Evolutionary conservation across 2,113 vertebrate genomes (phyloP).

Genomic region (Petrocephalus microphthalmus): DNA sequence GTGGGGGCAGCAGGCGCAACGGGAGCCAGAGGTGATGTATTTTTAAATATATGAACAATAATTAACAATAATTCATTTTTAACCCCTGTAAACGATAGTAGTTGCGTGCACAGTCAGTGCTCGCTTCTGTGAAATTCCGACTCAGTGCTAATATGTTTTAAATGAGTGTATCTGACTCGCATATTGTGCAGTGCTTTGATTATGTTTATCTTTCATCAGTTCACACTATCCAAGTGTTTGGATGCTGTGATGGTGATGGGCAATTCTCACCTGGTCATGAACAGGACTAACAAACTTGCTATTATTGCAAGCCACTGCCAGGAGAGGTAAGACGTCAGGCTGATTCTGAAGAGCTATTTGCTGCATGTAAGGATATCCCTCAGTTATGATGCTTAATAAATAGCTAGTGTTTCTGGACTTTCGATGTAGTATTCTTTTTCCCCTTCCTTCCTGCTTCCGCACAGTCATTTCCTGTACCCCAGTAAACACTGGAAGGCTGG

Average conservation of each 20-base stretch:
- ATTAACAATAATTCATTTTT: not conserved
- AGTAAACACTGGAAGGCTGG: slow-evolving; percentile 65
- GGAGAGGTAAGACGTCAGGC: slow-evolving; percentile 70
- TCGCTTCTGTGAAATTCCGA: not conserved
- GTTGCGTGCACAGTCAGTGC: not conserved
- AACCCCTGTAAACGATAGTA: not conserved
- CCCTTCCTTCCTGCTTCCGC: slow-evolving; percentile 16
- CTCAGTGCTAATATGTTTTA: not conserved
- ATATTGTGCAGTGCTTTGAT: not conserved
- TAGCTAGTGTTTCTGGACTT: not conserved
- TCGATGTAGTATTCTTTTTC: not conserved
- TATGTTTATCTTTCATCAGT: slow-evolving; percentile 51
- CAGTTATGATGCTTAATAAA: not conserved
- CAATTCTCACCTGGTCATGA: slow-evolving; percentile 86
- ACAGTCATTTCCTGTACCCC: slow-evolving; percentile 86
- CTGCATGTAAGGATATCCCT: not conserved
- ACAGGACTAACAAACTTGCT: slow-evolving; percentile 78
- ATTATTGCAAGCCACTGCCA: slow-evolving; percentile 88
- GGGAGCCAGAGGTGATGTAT: slow-evolving; percentile 71
- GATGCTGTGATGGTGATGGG: slow-evolving; percentile 88
- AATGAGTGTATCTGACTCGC: not conserved
- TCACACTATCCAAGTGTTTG: slow-evolving; percentile 85
- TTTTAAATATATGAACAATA: not conserved
- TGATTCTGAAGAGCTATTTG: not conserved
- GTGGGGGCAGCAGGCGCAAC: slow-evolving; percentile 87